Percentiles rank a stretch among this genome's conserved stretches.
Conservation (phyloP, 2,888 invertebrate species). For the Hartigia nigra region DNA sequence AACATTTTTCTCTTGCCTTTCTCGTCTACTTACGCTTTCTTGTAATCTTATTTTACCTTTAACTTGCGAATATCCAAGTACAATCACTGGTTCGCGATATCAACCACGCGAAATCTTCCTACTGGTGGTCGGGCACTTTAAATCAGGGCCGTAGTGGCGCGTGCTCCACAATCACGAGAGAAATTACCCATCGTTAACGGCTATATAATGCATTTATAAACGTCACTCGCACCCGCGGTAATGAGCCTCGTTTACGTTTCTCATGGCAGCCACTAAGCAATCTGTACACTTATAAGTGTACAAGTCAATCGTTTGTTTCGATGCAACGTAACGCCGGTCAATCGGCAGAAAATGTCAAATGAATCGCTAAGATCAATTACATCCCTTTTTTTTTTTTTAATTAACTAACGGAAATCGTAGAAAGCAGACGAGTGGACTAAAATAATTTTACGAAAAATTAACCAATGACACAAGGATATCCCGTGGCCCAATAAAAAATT, state of each 20-base stretch:
- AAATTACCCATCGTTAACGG: constrained; percentile 13
- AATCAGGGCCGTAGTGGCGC: background rate
- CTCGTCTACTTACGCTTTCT: background rate
- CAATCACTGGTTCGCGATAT: background rate
- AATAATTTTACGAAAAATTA: background rate
- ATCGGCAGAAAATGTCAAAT: background rate
- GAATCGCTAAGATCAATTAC: background rate
- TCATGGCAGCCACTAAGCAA: background rate
- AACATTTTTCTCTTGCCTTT: background rate
- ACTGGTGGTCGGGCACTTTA: background rate
- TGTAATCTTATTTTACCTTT: background rate
- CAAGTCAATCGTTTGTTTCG: background rate
- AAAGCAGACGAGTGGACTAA: background rate
- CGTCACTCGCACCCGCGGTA: constrained; percentile 14
- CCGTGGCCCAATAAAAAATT: background rate
- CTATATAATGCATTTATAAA: constrained; percentile 23
- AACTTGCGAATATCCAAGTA: background rate
- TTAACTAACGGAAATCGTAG: background rate
- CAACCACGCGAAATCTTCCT: background rate
- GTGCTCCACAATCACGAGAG: background rate
- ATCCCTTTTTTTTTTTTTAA: background rate
- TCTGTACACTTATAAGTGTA: background rate
- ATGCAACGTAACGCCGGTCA: background rate
- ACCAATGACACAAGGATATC: background rate
- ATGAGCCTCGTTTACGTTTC: background rate